Base-by-base conservation (phyloP, 2,113 vertebrate genomes). In the Callopanchax toddi region DNA sequence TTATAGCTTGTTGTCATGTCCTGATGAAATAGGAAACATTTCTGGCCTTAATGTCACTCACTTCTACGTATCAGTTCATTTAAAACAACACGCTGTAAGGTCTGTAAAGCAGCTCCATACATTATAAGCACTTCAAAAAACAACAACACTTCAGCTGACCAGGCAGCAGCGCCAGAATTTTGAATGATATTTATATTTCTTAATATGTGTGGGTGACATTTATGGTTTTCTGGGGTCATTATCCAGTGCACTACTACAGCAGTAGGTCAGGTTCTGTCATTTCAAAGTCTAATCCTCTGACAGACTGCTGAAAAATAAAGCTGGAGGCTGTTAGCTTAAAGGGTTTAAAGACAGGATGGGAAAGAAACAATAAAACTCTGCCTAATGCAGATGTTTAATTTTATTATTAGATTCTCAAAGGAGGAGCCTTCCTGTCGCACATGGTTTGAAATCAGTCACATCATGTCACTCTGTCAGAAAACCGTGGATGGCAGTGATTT, bases 1-100 rank as follows among this genome's bases (percentile, higher is more conserved):
- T 76, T 76, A 71, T 79, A 82, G 52, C 56, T 68, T 16, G 17
- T 39, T 73, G 73, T 74, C 73, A 80, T 67, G 61, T 78, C 56
- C 43, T 51, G 59, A 73, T 62, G 51, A 81, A 81, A 84, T 11
- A 45, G 32, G 25, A 71, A 87, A 89, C 64, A 83, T 72, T 78
- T 65, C 36, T 79, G 81, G 75, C 76, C 78, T 83, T 87, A 81
- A 86, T 82, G 67, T 74, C 67, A 78, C 21, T 76, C 73, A 75
- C 68, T 64, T 80, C 65, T 51, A 3, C 52, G 50, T 51, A 61
- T 81, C 52, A 59, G 60, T 78, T 75, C 11, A 66, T 79, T 74
- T 77, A 46, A 68, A 71, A 50, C 39, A 62, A 69, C 61, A 60
- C 16, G 26, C 51, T 26, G 15, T 49, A 1, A 64, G 75, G 49